phyloP scores from a whole-genome alignment of 2,113 vertebrate genomes.

The Aegypius monachus region DNA sequence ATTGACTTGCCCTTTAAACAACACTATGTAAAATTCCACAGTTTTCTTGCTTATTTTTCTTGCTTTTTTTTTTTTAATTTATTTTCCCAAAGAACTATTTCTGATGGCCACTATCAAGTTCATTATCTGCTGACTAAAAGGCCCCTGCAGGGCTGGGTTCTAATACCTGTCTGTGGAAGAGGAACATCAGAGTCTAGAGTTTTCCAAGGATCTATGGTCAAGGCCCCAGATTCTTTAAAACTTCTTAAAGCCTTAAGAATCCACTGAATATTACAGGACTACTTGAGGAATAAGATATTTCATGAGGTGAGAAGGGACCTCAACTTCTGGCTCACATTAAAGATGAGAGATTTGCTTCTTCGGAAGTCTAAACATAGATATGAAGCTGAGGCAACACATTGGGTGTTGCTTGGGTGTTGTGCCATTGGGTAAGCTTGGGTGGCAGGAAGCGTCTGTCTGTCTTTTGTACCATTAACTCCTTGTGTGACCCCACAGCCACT shows the following conservation, averaged over 20 bases:
- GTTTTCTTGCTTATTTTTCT: not conserved
- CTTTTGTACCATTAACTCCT: not conserved
- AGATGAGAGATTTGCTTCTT: not conserved
- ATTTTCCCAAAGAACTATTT: not conserved
- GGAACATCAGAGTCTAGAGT: not conserved
- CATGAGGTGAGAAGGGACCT: not conserved
- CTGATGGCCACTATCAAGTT: not conserved
- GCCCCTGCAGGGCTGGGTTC: not conserved
- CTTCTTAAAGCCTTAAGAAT: not conserved
- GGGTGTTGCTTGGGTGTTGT: too few relatives aligned
- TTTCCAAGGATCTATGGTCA: not conserved
- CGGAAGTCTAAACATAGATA: not conserved
- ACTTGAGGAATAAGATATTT: not conserved
- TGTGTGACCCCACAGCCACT: not conserved
- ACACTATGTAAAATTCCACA: not conserved
- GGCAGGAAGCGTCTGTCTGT: not conserved
- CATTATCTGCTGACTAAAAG: not conserved
- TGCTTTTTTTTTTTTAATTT: not conserved
- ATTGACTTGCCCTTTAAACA: not conserved
- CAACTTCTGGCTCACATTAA: not conserved
- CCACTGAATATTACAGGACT: not conserved
- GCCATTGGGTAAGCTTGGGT: not conserved
- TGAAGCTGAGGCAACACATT: not conserved
- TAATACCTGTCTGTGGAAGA: not conserved
- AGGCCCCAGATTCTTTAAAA: not conserved